Conservation (phyloP, 2,797 vertebrate species). For the Pogonophryne albipinna region DNA sequence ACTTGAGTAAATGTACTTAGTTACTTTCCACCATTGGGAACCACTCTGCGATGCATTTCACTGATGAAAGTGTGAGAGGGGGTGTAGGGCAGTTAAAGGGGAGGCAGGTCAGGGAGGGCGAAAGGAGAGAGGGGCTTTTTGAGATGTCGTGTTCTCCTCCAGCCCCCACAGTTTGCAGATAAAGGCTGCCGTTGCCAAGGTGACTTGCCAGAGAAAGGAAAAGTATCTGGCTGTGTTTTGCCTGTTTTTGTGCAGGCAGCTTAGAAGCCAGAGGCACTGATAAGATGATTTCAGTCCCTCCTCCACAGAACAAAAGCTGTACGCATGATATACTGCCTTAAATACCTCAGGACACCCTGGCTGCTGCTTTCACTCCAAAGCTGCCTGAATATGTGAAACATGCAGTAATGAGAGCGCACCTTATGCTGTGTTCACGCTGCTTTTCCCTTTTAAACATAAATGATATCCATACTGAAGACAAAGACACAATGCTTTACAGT, state of each 20-base stretch:
- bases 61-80: constrained; percentile 53
- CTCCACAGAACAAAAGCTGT: constrained; percentile 64
- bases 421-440: constrained; percentile 29
- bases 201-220: constrained; percentile 85
- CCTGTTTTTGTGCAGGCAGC: constrained; percentile 76
- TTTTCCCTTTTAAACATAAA: constrained; percentile 30
- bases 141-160: constrained; percentile 85
- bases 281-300: constrained; percentile 79
- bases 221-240: constrained; percentile 82
- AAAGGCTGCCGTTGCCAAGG: constrained; percentile 92
- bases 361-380: constrained; percentile 67
- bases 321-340: constrained; percentile 75
- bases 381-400: constrained; percentile 77
- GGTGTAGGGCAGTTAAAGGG: constrained; percentile 57
- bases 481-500: constrained; percentile 58
- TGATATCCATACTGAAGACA: constrained; percentile 12
- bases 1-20: too few relatives aligned
- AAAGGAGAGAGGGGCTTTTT: constrained; percentile 71
- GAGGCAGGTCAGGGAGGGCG: constrained; percentile 37
- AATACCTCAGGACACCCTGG: constrained; percentile 74
- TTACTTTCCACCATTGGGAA: not conserved
- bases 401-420: constrained; percentile 59
- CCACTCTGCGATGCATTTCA: constrained; percentile 44
- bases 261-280: constrained; percentile 79
- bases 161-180: constrained; percentile 84